Percentiles rank a stretch among this genome's conserved stretches.
phyloP scores from a whole-genome alignment of 2,113 vertebrate species.

The Orthonyx spaldingii region DNA sequence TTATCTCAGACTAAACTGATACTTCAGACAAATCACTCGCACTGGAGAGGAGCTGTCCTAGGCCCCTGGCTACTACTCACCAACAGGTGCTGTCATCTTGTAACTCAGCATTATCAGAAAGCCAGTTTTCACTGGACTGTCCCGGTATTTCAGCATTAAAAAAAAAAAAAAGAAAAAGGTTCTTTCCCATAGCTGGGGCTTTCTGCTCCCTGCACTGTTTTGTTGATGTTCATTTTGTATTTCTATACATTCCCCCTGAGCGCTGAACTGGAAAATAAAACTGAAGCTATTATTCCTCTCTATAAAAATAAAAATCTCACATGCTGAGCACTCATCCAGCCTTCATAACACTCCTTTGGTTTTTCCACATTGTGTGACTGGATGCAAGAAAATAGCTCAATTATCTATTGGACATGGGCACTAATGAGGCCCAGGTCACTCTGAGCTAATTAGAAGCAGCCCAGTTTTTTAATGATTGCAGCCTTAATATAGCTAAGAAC shows the following conservation, averaged over 20 bases:
- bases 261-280: slow-evolving; percentile 45
- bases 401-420: slow-evolving; percentile 34
- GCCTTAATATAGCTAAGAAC: slow-evolving; percentile 26
- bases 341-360: slow-evolving; percentile 1
- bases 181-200: neutral
- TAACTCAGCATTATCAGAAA: neutral
- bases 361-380: neutral
- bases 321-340: neutral
- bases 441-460: slow-evolving; percentile 34
- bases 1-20: neutral
- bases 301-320: slow-evolving; percentile 53
- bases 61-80: neutral
- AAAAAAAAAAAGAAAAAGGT: neutral
- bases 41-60: neutral
- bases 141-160: neutral
- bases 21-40: neutral
- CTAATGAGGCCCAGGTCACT: slow-evolving; percentile 36
- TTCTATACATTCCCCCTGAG: slow-evolving; percentile 21
- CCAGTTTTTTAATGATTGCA: slow-evolving; percentile 23
- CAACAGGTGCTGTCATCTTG: neutral
- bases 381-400: slow-evolving; percentile 21
- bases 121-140: neutral
- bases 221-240: slow-evolving; percentile 30
- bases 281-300: slow-evolving; percentile 34
- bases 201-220: neutral